Conservation (phyloP, 1,140 invertebrate genomes). For the Condylostylus longicornis region DNA sequence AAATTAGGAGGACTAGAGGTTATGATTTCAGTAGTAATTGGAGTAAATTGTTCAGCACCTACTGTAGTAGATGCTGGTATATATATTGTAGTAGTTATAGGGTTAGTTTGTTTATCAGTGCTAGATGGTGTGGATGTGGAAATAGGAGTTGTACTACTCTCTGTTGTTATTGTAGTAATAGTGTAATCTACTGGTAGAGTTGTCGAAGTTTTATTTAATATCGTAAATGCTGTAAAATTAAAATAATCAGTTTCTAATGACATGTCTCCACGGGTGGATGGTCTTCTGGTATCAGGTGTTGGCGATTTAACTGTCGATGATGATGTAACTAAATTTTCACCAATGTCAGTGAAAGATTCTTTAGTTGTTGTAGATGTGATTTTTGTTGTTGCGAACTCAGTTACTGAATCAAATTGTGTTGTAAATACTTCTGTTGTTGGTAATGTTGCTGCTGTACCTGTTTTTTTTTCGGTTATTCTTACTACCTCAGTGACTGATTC, state of each 20-base stretch:
- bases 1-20: too few species aligned
- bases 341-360: background rate
- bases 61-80: too few species aligned
- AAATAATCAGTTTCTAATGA: slow-evolving; percentile 22
- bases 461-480: too few species aligned
- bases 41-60: too few species aligned
- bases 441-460: too few species aligned
- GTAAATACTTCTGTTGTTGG: background rate
- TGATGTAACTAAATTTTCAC: slow-evolving; percentile 3
- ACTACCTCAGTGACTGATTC: background rate
- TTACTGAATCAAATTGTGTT: background rate
- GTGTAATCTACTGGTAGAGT: too few species aligned
- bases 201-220: slow-evolving; percentile 7
- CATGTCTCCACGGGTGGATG: slow-evolving; percentile 24
- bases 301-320: background rate
- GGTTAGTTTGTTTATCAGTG: too few species aligned
- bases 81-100: too few species aligned
- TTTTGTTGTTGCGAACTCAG: slow-evolving; percentile 11
- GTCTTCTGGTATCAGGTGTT: slow-evolving; percentile 9
- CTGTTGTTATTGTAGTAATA: too few species aligned
- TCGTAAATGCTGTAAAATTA: slow-evolving; percentile 4
- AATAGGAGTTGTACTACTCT: too few species aligned
- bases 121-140: too few species aligned
- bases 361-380: slow-evolving; percentile 12
- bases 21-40: too few species aligned